Percentiles rank a stretch among this genome's conserved stretches.
phyloP scores from a whole-genome alignment of 2,797 vertebrate species.

The Urophycis tenuis region DNA sequence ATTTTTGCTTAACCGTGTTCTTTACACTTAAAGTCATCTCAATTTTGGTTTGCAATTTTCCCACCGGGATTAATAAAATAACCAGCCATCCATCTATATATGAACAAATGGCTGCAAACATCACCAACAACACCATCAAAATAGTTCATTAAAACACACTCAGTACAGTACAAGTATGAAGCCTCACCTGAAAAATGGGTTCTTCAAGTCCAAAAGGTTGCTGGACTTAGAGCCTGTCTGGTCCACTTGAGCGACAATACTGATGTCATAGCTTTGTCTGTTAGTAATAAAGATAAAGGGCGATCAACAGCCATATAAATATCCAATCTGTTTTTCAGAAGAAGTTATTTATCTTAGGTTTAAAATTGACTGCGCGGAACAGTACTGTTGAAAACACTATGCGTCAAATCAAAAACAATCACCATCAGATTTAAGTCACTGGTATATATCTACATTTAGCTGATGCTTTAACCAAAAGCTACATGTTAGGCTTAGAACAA shows the following conservation, averaged over 20 bases:
- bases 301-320: not conserved
- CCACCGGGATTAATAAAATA: not conserved
- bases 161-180: not conserved
- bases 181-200: slow-evolving; percentile 90
- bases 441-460: not conserved
- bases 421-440: not conserved
- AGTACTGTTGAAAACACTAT: not conserved
- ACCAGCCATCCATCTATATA: not conserved
- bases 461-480: not conserved
- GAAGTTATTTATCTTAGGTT: not conserved
- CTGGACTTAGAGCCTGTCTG: slow-evolving; percentile 96
- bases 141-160: not conserved
- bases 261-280: slow-evolving; percentile 97
- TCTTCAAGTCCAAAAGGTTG: slow-evolving; percentile 94
- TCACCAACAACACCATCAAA: not conserved
- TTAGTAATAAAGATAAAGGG: not conserved
- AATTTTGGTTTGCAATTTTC: not conserved
- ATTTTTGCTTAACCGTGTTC: not conserved
- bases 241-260: slow-evolving; percentile 95
- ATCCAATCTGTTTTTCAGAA: not conserved
- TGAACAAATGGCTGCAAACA: not conserved
- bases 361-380: not conserved
- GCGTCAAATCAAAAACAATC: not conserved
- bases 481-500: not conserved
- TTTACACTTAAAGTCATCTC: not conserved